Evolutionary conservation across 2,888 invertebrate genomes (phyloP).

Genomic region (Pherbina coryleti): DNA sequence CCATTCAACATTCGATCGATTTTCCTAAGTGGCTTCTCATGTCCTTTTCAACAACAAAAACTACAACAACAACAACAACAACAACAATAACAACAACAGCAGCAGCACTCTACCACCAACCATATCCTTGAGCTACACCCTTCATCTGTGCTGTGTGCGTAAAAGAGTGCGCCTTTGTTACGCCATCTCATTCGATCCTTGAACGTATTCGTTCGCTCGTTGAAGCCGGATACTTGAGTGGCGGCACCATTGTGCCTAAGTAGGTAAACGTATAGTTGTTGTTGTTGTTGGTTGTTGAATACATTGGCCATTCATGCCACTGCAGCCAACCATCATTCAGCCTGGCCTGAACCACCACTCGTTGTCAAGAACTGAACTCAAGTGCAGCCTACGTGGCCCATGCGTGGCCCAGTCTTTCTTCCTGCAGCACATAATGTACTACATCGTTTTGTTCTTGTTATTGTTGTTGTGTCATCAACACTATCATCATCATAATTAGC

Average conservation of each 20-base stretch:
- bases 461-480: conserved; percentile 23
- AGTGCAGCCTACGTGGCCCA: conserved; percentile 25
- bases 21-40: conserved; percentile 69
- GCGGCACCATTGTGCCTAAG: conserved; percentile 41
- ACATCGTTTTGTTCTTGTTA: conserved; percentile 29
- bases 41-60: conserved; percentile 61
- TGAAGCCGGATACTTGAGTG: conserved; percentile 31
- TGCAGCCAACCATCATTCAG: conserved; percentile 37
- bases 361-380: conserved; percentile 33
- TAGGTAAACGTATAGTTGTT: conserved; percentile 33
- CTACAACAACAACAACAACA: too few species aligned
- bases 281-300: conserved; percentile 2
- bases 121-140: conserved; percentile 31
- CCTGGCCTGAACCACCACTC: conserved; percentile 25
- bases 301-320: conserved; percentile 22
- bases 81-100: conserved; percentile 46
- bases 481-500: conserved; percentile 2
- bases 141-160: not conserved
- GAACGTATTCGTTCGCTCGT: conserved; percentile 7
- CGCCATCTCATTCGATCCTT: conserved; percentile 11
- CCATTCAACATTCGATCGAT: conserved; percentile 50
- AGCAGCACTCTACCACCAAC: conserved; percentile 34
- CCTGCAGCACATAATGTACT: conserved; percentile 34
- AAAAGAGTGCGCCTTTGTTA: conserved; percentile 5
- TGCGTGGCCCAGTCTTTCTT: conserved; percentile 6